Percentiles rank a stretch among this genome's conserved stretches.
These are phyloP conservation scores for Marmota flaviventris DNA, from an alignment of 2,113 vertebrate species.

Conservation along the genomic window DNA sequence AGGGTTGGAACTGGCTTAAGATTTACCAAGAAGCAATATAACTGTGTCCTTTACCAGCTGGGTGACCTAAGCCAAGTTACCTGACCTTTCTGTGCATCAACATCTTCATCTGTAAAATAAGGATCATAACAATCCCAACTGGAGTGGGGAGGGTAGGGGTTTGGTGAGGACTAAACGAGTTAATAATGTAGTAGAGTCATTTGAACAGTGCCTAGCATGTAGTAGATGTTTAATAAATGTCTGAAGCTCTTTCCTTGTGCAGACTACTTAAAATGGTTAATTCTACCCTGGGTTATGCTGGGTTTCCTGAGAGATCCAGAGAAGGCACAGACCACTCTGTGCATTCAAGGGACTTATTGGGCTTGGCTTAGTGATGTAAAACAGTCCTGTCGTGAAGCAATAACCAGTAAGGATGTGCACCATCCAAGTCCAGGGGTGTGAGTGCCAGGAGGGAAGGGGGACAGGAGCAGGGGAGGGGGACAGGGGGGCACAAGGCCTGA, in stretches of 20 bases:
- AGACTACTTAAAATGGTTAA: background rate
- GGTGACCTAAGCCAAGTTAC: background rate
- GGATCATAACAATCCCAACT: background rate
- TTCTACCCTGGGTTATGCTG: background rate
- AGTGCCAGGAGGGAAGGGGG: background rate
- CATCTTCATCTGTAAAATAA: background rate
- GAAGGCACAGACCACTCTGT: background rate
- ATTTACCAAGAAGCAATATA: background rate
- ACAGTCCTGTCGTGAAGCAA: background rate
- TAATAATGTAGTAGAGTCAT: background rate
- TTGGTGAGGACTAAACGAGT: background rate
- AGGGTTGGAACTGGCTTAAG: background rate
- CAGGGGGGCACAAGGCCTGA: background rate
- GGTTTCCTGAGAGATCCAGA: background rate
- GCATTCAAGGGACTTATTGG: background rate
- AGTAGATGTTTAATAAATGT: background rate
- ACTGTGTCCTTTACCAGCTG: background rate
- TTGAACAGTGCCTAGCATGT: background rate
- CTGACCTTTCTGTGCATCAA: background rate
- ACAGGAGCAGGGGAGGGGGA: background rate
- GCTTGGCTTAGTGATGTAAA: slow-evolving; percentile 4
- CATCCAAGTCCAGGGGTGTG: background rate
- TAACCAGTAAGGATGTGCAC: background rate
- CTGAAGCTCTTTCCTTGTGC: background rate
- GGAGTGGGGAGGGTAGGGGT: accelerated